phyloP scores from a whole-genome alignment of 2,888 invertebrate genomes.

The Drosophila barbarae region DNA sequence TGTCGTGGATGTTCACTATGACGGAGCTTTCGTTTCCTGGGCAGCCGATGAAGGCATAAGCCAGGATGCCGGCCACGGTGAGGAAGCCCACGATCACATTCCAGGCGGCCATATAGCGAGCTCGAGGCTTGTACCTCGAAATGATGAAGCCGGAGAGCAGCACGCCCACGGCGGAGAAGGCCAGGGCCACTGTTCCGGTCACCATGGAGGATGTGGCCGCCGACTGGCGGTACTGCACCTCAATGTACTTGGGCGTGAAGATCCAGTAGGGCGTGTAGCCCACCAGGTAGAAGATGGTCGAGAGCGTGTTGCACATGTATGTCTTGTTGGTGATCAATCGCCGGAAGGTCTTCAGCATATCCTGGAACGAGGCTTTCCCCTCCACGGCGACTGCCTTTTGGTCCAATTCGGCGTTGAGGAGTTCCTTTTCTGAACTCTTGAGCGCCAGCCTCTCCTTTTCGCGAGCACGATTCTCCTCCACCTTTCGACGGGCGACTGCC shows the following conservation, averaged over 20 bases:
- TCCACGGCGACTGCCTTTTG: constrained; percentile 48
- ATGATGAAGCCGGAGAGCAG: constrained; percentile 85
- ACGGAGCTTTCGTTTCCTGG: constrained; percentile 82
- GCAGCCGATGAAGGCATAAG: constrained; percentile 85
- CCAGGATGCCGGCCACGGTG: constrained; percentile 83
- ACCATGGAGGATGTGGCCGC: constrained; percentile 84
- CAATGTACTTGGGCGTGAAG: constrained; percentile 90
- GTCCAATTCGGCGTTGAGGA: constrained; percentile 54
- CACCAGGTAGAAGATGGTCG: constrained; percentile 86
- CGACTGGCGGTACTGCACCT: constrained; percentile 88
- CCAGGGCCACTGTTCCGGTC: constrained; percentile 86
- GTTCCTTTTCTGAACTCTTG: constrained; percentile 55
- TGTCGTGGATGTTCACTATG: constrained; percentile 77
- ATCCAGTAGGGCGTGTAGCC: constrained; percentile 89
- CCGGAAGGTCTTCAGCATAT: constrained; percentile 84
- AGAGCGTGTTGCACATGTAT: constrained; percentile 86
- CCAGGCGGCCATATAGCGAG: constrained; percentile 85
- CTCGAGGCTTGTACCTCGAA: constrained; percentile 84
- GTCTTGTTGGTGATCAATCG: constrained; percentile 84
- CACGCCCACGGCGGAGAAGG: constrained; percentile 85
- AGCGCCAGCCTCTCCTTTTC: constrained; percentile 51
- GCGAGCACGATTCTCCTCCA: constrained; percentile 74
- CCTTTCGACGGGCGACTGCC: constrained; percentile 82
- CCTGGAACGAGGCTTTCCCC: constrained; percentile 80
- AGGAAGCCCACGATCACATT: constrained; percentile 84